Base-by-base conservation (phyloP, 2,113 vertebrate genomes). In the Heterochromis multidens region DNA sequence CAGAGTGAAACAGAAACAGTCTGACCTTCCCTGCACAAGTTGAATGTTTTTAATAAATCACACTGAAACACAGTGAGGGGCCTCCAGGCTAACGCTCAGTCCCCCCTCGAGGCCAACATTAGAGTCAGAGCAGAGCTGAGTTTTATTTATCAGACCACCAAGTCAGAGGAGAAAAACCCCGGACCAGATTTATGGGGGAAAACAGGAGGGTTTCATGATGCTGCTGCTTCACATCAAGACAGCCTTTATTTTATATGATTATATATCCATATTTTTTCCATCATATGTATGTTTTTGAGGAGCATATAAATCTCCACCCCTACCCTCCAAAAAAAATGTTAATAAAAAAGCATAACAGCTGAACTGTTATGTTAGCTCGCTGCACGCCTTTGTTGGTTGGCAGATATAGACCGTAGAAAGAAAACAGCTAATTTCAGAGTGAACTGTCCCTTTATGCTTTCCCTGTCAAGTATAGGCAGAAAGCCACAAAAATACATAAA, bases 141-240 rank as follows among this genome's bases (percentile, higher is more conserved):
- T 72, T 49, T 72, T 46, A 72, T 72, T 72, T 21, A 12, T 72
- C 40, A 19, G 65, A 40, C 65, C 65, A 49, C 65, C 65, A 29
- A 27, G 23, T 4, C 23, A 70, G 65, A 29, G 3, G 9, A 19
- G 65, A 27, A 70, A 70, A 70, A 21, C 23, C 23, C 14, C 37
- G 5, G 0, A 19, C 23, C 16, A 72, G 5, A 72, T 29, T 29
- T 72, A 49, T 21, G 65, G 46, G 33, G 16, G 65, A 29, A 49
- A 72, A 19, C 16, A 1, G 40, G 40, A 72, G 29, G 0, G 16
- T 19, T 72, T 72, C 65, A 29, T 7, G 65, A 70, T 46, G 23
- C 65, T 5, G 16, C 9, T 6, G 16, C 40, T 27, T 29, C 63
- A 43, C 63, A 25, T 0, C 1, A 13, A 67, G n/a, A 17, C 63